Base-by-base conservation (phyloP, 2,888 invertebrate genomes). In the Enchytraeus crypticus region DNA sequence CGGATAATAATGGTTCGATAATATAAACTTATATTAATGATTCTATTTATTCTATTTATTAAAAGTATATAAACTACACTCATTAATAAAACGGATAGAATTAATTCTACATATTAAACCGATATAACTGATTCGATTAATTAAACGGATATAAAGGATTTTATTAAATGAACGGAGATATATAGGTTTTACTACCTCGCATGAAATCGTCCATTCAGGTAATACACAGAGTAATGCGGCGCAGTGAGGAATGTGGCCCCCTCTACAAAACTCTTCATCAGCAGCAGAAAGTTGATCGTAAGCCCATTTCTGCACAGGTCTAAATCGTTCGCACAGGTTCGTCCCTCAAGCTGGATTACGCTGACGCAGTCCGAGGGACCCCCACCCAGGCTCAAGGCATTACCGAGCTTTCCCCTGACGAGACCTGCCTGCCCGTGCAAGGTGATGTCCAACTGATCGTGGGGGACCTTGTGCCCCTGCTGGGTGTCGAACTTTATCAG, bases 171-270 rank as follows among this genome's bases (percentile, higher is more conserved):
- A n/a, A n/a, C n/a, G n/a, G n/a, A n/a, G n/a, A n/a, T n/a, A n/a
- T n/a, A n/a, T 38, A 38, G 38, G 38, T 18, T 38, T 38, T 14
- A 8, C 18, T 38, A 76, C 55, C 38, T 33, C n/a, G 56, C 59
- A 26, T 43, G 45, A 5, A 56, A 18, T 33, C 69, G 57, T 5
- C 72, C 70, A 61, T 74, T 66, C 33, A 70, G 63, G 59, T 70
- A 73, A 64, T 71, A 76, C 5, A 77, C 59, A 14, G 69, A 68
- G 65, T 75, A 75, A 5, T 73, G 70, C 3, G 74, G 74, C 1
- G 71, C 65, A 3, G 73, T 66, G 26, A 77, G 32, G 65, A 72
- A 72, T 61, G 73, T 72, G 4, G 67, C 67, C 21, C 70, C 66
- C 29, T 73, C 71, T 8, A 61, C n/a, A 21, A 58, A 34, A 4